Conservation (phyloP, 2,888 invertebrate genomes). For the Clistopyga incitator region DNA sequence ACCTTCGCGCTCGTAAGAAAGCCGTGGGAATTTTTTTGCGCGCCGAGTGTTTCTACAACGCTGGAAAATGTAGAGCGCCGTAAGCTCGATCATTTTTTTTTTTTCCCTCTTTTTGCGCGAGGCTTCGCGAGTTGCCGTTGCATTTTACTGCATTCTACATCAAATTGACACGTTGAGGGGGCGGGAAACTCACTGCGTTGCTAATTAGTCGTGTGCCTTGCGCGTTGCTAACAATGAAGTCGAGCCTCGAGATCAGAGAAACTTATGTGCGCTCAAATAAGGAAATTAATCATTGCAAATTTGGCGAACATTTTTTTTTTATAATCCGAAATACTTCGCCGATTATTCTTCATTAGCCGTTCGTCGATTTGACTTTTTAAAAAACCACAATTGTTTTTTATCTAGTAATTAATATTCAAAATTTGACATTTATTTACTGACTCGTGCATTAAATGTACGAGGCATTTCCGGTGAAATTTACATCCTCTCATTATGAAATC, state of each 20-base stretch:
- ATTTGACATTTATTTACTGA: too few relatives aligned
- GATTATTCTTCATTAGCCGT: not conserved
- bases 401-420: too few relatives aligned
- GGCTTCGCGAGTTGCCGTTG: constrained; percentile 7
- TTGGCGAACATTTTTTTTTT: not conserved
- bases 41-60: constrained; percentile 35
- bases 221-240: constrained; percentile 19
- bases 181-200: constrained; percentile 40
- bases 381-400: too few relatives aligned
- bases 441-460: too few relatives aligned
- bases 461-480: too few relatives aligned
- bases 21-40: constrained; percentile 72
- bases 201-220: constrained; percentile 59
- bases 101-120: not conserved
- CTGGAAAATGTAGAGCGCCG: constrained; percentile 12
- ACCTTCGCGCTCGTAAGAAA: constrained; percentile 60
- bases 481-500: too few relatives aligned
- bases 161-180: constrained; percentile 21
- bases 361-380: too few relatives aligned
- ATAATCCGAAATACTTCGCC: not conserved
- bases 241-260: not conserved
- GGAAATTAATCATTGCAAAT: not conserved
- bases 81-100: constrained; percentile 27
- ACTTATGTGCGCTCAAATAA: not conserved
- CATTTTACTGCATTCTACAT: not conserved